Conservation (phyloP, 2,113 vertebrate species). For the Platichthys flesus region DNA sequence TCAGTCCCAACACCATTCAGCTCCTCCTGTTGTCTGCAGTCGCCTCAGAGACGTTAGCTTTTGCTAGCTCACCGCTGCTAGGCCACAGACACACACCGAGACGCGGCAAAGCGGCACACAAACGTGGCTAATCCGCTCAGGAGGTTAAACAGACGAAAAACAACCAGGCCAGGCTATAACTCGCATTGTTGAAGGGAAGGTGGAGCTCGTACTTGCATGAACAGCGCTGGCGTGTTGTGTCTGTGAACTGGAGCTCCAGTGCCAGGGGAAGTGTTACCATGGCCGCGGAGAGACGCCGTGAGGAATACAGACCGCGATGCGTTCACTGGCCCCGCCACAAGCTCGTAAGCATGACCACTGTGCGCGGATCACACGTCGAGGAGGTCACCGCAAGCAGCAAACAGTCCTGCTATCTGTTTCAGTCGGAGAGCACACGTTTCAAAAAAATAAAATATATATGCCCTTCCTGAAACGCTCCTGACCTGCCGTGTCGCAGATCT, state of each 20-base stretch:
- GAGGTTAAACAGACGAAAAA: neutral
- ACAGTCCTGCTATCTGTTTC: neutral
- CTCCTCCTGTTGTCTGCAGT: neutral
- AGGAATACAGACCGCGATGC: conserved; percentile 58
- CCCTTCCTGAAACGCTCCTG: too few relatives aligned
- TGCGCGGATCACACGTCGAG: too few relatives aligned
- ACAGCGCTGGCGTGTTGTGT: conserved; percentile 26
- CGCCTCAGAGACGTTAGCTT: conserved; percentile 31
- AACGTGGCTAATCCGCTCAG: conserved; percentile 23
- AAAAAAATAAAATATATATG: too few relatives aligned
- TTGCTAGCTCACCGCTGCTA: conserved; percentile 52
- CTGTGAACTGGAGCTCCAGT: conserved; percentile 32
- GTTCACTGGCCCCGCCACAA: conserved; percentile 6
- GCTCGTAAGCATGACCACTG: neutral
- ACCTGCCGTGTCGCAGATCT: too few relatives aligned
- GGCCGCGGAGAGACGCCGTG: conserved; percentile 80
- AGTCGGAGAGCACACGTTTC: fast-evolving
- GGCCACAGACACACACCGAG: conserved; percentile 45
- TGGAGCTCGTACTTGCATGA: conserved; percentile 55
- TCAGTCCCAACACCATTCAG: too few relatives aligned
- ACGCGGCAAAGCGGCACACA: too few relatives aligned
- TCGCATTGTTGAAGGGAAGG: neutral
- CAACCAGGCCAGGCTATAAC: neutral
- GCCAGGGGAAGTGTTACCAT: conserved; percentile 78
- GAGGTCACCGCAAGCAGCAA: neutral